Percentiles rank a stretch among this genome's conserved stretches.
Evolutionary conservation across 2,888 invertebrate genomes (phyloP).

Genomic region (Catocala sponsa): DNA sequence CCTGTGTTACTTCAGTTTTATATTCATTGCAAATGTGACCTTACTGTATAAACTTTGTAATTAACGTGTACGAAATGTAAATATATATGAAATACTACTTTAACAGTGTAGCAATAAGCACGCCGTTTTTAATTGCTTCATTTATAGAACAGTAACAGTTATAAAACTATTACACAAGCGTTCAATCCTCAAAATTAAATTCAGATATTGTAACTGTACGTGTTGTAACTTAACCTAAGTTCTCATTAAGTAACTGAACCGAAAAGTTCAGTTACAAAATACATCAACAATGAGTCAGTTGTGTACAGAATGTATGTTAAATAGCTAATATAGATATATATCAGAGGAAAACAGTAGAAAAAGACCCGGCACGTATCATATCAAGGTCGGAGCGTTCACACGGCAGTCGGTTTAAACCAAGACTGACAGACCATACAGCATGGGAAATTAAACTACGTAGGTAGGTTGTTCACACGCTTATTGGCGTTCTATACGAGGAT

Average conservation of each 20-base stretch:
- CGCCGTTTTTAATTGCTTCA: constrained; percentile 6
- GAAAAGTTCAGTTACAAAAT: constrained; percentile 17
- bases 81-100: constrained; percentile 28
- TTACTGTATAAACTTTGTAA: constrained; percentile 18
- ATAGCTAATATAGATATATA: constrained; percentile 47
- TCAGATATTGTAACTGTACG: not conserved
- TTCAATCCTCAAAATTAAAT: constrained; percentile 1
- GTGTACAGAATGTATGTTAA: constrained; percentile 44
- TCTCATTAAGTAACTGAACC: constrained; percentile 16
- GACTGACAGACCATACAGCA: constrained; percentile 47
- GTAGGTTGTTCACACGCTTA: constrained; percentile 40
- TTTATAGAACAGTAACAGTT: not conserved
- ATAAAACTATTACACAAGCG: not conserved
- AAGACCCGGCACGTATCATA: constrained; percentile 57
- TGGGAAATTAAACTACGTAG: constrained; percentile 55
- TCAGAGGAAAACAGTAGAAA: constrained; percentile 57
- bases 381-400: constrained; percentile 81
- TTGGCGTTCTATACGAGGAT: constrained; percentile 4
- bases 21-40: constrained; percentile 6
- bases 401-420: constrained; percentile 54
- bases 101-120: constrained; percentile 16
- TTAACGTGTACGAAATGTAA: constrained; percentile 29
- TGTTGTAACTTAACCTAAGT: constrained; percentile 6
- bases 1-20: constrained; percentile 8
- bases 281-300: constrained; percentile 25